Percentiles rank a stretch among this genome's conserved stretches.
Evolutionary conservation across 2,888 invertebrate genomes (phyloP).

Genomic region (Dyspetes luteomarginatus): DNA sequence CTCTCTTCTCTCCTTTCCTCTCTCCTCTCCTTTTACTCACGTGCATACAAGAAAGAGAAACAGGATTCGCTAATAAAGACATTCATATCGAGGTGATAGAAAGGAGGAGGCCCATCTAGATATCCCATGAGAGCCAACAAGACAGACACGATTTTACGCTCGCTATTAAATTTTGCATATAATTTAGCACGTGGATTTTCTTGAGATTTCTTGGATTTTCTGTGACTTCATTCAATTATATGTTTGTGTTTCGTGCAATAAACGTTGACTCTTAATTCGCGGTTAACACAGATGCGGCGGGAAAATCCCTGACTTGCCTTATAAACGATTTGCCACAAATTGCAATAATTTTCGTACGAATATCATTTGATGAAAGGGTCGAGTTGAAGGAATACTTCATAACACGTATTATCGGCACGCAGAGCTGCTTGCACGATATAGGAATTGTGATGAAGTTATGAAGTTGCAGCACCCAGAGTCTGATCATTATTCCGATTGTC

Average conservation of each 20-base stretch:
- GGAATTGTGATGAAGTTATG: neutral
- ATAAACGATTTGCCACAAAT: conserved; percentile 25
- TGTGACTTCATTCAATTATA: too few relatives aligned
- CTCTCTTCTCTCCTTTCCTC: conserved; percentile 41
- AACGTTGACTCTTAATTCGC: too few relatives aligned
- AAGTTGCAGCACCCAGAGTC: neutral
- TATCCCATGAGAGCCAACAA: conserved; percentile 62
- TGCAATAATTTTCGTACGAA: conserved; percentile 5
- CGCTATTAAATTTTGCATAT: conserved; percentile 52
- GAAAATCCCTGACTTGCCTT: too few relatives aligned
- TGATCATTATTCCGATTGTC: too few relatives aligned
- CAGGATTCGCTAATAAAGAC: conserved; percentile 79
- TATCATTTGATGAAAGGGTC: conserved; percentile 12
- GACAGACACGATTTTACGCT: conserved; percentile 56
- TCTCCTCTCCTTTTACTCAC: conserved; percentile 54
- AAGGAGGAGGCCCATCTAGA: conserved; percentile 70
- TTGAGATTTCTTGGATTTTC: conserved; percentile 15
- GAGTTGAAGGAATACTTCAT: neutral
- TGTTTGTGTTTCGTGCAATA: too few relatives aligned
- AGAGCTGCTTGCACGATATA: neutral
- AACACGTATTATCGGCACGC: conserved; percentile 38
- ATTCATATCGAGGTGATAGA: conserved; percentile 80
- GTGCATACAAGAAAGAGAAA: conserved; percentile 47
- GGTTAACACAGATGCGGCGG: too few relatives aligned
- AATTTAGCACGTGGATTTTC: conserved; percentile 15